Evolutionary conservation across 2,888 invertebrate genomes (phyloP), one percentile per base, ranked within the genome.

Genomic region (Allygus modestus): DNA sequence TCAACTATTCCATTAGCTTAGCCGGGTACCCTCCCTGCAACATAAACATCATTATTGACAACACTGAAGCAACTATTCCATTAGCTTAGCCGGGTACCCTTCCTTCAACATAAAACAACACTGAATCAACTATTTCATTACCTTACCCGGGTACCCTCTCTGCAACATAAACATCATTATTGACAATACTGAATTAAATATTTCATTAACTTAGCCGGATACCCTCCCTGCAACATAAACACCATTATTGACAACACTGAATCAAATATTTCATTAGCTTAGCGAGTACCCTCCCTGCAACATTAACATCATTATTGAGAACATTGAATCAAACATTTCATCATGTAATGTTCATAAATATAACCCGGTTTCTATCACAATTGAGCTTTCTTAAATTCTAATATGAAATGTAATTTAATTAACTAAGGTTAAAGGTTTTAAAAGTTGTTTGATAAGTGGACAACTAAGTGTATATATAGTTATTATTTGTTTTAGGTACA

Each of bases 91-190:
- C 88, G 99, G 99, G 92, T 98, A 99, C 82, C 97, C 98, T 88
- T 98, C 98, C 98, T 98, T 92, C 11, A 54, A 54, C 5, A 54
- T 54, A 4, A 4, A 17, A 7, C 37, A 7, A 37, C 37, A 4
- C 37, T 37, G 37, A 37, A 37, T 37, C 87, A 99, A 98, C 92
- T 98, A 98, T n/a, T n/a, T n/a, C 92, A 98, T 98, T 90, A 99
- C 92, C 89, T 98, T 96, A 37, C 99, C 99, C 88, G 99, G 99
- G 92, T 98, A 99, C 82, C 97, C 98, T 88, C 98, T 98, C 98
- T 98, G 92, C 11, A 54, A 54, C 5, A 54, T 54, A 4, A 4
- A 17, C 17, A 37, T 37, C 9, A 37, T 37, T 37, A 37, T 37
- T 37, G 37, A 7, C 37, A 7, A 37, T 9, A 4, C 37, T 37